phyloP scores from a whole-genome alignment of 2,888 invertebrate genomes.

The Pristionchus entomophagus region DNA sequence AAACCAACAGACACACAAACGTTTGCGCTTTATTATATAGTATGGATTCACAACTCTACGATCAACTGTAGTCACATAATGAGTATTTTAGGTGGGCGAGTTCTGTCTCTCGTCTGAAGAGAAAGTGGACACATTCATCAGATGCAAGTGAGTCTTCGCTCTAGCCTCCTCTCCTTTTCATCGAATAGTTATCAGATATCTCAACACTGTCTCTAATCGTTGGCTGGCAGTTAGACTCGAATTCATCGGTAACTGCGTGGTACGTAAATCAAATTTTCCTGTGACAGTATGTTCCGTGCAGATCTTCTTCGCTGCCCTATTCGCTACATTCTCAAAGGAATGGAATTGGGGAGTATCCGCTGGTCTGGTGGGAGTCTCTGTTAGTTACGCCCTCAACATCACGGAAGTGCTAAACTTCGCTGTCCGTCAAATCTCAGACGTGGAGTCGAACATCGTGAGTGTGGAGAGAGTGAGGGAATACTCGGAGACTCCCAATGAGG shows the following conservation, averaged over 20 bases:
- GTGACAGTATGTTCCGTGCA: neutral
- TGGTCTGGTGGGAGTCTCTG: slow-evolving; percentile 79
- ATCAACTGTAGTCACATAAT: too few relatives aligned
- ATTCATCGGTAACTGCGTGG: slow-evolving; percentile 94
- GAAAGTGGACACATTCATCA: slow-evolving; percentile 59
- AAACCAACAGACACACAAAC: too few relatives aligned
- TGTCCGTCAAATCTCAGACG: slow-evolving; percentile 81
- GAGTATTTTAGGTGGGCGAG: slow-evolving; percentile 34
- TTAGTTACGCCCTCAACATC: slow-evolving; percentile 79
- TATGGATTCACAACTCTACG: too few relatives aligned
- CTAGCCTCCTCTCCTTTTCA: too few relatives aligned
- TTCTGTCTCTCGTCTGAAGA: slow-evolving; percentile 34
- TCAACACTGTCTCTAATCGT: slow-evolving; percentile 71
- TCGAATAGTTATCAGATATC: slow-evolving; percentile 54
- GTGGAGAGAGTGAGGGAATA: slow-evolving; percentile 94
- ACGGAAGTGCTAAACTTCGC: slow-evolving; percentile 72
- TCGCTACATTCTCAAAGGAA: slow-evolving; percentile 84
- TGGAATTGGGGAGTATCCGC: slow-evolving; percentile 76
- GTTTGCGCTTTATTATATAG: too few relatives aligned
- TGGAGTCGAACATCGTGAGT: slow-evolving; percentile 86
- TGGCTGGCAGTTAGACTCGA: slow-evolving; percentile 96
- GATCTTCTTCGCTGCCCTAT: slow-evolving; percentile 83
- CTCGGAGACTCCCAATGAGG: slow-evolving; percentile 81
- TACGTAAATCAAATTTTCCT: slow-evolving; percentile 75
- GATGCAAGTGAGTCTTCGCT: slow-evolving; percentile 52